Conservation (phyloP, 2,888 invertebrate species). For the Drosophila rellima region DNA sequence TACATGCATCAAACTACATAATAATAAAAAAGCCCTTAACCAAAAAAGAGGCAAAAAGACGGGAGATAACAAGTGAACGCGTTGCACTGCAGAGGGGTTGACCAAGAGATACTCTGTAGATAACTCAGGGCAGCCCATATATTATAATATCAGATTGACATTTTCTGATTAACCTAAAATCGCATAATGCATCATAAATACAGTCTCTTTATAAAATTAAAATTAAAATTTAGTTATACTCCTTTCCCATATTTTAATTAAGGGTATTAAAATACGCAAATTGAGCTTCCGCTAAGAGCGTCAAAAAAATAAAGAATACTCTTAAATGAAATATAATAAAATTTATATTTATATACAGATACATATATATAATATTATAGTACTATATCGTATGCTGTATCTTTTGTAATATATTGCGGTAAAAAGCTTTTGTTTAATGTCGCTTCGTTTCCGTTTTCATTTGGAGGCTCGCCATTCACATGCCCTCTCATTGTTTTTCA, state of each 20-base stretch:
- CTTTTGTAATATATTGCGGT: conserved; percentile 52
- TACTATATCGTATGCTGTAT: conserved; percentile 26
- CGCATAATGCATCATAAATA: neutral
- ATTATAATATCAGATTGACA: neutral
- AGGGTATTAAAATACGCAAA: conserved; percentile 31
- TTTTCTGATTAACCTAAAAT: neutral
- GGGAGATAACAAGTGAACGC: conserved; percentile 13
- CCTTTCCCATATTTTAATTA: neutral
- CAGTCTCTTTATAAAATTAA: too few relatives aligned
- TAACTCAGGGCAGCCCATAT: neutral
- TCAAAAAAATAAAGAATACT: conserved; percentile 2
- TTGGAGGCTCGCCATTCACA: conserved; percentile 53
- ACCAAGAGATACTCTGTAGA: conserved; percentile 28
- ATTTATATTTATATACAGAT: neutral
- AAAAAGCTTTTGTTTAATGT: conserved; percentile 56
- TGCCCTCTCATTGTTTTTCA: conserved; percentile 41
- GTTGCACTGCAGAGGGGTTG: conserved; percentile 2
- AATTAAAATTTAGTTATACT: too few relatives aligned
- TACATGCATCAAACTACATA: conserved; percentile 79
- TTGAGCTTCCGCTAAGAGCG: conserved; percentile 27
- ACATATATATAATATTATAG: conserved; percentile 1
- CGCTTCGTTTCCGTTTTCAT: conserved; percentile 37
- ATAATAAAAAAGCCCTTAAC: conserved; percentile 67
- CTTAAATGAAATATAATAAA: conserved; percentile 24
- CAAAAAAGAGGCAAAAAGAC: conserved; percentile 34